Evolutionary conservation across 2,888 invertebrate genomes (phyloP).

Genomic region (Platynereis dumerilii): DNA sequence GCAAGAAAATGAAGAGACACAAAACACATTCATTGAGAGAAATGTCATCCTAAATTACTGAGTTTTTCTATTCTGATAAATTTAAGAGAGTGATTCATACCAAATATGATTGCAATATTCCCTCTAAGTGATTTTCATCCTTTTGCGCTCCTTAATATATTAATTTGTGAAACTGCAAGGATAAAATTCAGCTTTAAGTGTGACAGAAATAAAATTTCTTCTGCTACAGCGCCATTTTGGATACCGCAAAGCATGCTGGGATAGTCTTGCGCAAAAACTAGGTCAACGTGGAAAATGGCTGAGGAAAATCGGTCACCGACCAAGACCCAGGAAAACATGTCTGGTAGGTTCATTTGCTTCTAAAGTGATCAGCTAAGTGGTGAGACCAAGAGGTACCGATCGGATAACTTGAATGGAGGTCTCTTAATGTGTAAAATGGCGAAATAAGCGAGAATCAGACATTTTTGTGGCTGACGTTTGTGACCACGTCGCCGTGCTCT

Average conservation of each 20-base stretch:
- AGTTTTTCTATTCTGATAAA: too few species aligned
- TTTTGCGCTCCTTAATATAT: too few species aligned
- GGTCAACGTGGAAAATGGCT: slow-evolving; percentile 34
- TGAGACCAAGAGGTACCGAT: neutral
- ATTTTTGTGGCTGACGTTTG: slow-evolving; percentile 20
- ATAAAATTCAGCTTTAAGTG: neutral
- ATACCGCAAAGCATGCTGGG: slow-evolving; percentile 8
- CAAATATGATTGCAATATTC: too few species aligned
- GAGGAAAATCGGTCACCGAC: slow-evolving; percentile 33
- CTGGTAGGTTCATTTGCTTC: slow-evolving; percentile 24
- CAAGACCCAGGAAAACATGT: slow-evolving; percentile 25
- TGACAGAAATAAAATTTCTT: neutral
- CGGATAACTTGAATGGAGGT: neutral
- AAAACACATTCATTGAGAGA: too few species aligned
- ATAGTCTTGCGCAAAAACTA: slow-evolving; percentile 17
- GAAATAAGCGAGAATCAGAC: neutral
- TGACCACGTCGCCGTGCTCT: slow-evolving; percentile 25
- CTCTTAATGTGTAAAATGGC: neutral
- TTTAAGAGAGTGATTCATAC: too few species aligned
- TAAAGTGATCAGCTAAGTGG: neutral
- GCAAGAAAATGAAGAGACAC: too few species aligned
- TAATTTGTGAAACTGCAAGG: neutral
- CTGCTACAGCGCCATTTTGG: slow-evolving; percentile 21
- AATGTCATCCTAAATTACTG: too few species aligned
- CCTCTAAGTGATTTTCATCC: too few species aligned